phyloP scores from a whole-genome alignment of 2,888 invertebrate genomes.

The Diarsia rubi region DNA sequence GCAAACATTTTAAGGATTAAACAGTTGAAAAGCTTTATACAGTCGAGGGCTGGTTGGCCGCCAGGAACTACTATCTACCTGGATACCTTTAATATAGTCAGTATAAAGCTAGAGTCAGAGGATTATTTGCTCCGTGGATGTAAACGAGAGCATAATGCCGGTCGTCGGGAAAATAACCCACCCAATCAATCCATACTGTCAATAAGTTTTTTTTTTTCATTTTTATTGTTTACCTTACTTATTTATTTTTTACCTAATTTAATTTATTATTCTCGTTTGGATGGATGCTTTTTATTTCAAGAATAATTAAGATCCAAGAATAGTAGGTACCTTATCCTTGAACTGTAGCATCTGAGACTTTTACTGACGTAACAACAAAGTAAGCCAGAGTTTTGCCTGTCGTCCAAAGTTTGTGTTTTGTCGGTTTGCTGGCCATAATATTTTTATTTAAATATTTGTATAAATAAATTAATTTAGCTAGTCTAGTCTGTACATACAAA shows the following conservation, averaged over 20 bases:
- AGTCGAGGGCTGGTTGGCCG: neutral
- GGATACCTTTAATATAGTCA: neutral
- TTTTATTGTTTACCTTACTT: too few species aligned
- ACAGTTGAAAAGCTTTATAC: neutral
- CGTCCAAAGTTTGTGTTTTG: too few species aligned
- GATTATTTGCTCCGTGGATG: neutral
- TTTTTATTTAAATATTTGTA: neutral
- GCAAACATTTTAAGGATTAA: neutral
- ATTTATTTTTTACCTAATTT: neutral
- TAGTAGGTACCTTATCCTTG: neutral
- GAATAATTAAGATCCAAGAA: neutral
- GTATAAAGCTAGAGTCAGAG: neutral
- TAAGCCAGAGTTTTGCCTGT: too few species aligned
- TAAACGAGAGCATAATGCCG: neutral
- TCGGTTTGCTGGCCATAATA: neutral
- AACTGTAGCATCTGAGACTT: neutral
- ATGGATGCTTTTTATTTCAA: neutral
- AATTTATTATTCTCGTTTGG: neutral
- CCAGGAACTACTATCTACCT: neutral
- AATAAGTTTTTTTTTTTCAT: neutral
- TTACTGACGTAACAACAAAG: neutral
- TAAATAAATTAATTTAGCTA: neutral
- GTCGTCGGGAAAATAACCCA: neutral
- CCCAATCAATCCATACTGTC: neutral
- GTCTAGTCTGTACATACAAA: neutral